A percentile compares a stretch with the other conserved stretches of the same genome.
These are phyloP conservation scores for Megastigmus dorsalis DNA, from an alignment of 2,888 invertebrate genomes.

Conservation along the genomic window DNA sequence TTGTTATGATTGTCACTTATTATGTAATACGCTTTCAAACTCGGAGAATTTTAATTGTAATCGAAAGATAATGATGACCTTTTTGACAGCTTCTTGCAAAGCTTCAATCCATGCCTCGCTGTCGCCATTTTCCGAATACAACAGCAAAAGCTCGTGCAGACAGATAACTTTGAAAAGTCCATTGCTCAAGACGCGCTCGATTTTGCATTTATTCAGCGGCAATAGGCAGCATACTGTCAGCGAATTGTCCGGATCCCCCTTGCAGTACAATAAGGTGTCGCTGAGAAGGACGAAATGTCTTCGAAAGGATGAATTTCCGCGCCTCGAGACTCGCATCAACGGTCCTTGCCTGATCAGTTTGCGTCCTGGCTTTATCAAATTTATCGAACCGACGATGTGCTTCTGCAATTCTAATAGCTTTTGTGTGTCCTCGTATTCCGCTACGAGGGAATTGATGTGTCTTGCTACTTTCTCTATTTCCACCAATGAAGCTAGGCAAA, in stretches of 20 bases:
- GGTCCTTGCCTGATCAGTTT: slow-evolving; percentile 82
- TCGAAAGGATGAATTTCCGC: slow-evolving; percentile 71
- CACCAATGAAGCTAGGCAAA: slow-evolving; percentile 78
- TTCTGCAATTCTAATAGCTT: slow-evolving; percentile 82
- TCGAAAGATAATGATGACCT: slow-evolving; percentile 63
- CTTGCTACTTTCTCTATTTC: slow-evolving; percentile 82
- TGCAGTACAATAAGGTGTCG: slow-evolving; percentile 85
- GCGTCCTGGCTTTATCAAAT: slow-evolving; percentile 82
- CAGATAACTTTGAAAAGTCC: slow-evolving; percentile 80
- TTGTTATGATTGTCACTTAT: too few species aligned
- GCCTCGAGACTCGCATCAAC: slow-evolving; percentile 77
- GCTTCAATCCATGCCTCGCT: slow-evolving; percentile 78
- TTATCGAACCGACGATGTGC: slow-evolving; percentile 78
- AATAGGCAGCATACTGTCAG: slow-evolving; percentile 81
- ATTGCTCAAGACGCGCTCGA: slow-evolving; percentile 78
- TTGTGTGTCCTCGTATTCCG: slow-evolving; percentile 84
- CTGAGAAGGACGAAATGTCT: slow-evolving; percentile 83
- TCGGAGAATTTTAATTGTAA: too few species aligned
- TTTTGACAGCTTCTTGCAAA: slow-evolving; percentile 77
- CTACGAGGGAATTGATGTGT: slow-evolving; percentile 84
- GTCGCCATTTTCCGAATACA: slow-evolving; percentile 77
- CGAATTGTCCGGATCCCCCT: slow-evolving; percentile 78
- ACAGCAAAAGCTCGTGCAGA: slow-evolving; percentile 77
- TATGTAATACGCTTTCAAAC: too few species aligned
- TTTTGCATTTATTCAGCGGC: slow-evolving; percentile 82